Conservation (phyloP, 2,888 invertebrate genomes). For the Catotricha subobsoleta region DNA sequence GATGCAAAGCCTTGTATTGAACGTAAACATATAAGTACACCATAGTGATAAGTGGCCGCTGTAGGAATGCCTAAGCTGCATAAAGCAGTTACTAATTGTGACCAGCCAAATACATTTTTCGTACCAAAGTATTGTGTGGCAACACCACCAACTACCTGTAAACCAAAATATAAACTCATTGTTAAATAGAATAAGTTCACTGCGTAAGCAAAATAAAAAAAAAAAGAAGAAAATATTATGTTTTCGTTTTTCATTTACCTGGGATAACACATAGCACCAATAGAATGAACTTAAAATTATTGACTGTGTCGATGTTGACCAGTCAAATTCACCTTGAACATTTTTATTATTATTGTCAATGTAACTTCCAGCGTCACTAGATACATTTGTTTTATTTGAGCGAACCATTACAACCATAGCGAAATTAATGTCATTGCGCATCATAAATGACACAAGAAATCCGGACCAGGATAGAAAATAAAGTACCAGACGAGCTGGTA, state of each 20-base stretch:
- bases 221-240: background rate
- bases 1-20: conserved; percentile 52
- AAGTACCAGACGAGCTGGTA: conserved; percentile 49
- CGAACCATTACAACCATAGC: conserved; percentile 49
- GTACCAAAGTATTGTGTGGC: conserved; percentile 53
- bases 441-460: conserved; percentile 57
- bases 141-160: conserved; percentile 40
- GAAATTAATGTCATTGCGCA: conserved; percentile 55
- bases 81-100: conserved; percentile 47
- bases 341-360: conserved; percentile 13
- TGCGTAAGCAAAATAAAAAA: too few relatives aligned
- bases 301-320: conserved; percentile 45
- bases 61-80: conserved; percentile 47
- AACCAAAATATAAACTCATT: background rate
- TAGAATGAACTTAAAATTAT: conserved; percentile 49
- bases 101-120: conserved; percentile 49
- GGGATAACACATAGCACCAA: conserved; percentile 55
- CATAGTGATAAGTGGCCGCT: conserved; percentile 42
- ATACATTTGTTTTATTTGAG: conserved; percentile 14
- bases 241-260: conserved; percentile 21
- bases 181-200: too few relatives aligned
- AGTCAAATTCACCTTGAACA: conserved; percentile 30
- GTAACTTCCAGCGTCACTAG: conserved; percentile 19
- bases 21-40: conserved; percentile 39
- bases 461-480: conserved; percentile 55